Evolutionary conservation across 2,797 vertebrate species (phyloP).

Genomic region (Sylvia borin): DNA sequence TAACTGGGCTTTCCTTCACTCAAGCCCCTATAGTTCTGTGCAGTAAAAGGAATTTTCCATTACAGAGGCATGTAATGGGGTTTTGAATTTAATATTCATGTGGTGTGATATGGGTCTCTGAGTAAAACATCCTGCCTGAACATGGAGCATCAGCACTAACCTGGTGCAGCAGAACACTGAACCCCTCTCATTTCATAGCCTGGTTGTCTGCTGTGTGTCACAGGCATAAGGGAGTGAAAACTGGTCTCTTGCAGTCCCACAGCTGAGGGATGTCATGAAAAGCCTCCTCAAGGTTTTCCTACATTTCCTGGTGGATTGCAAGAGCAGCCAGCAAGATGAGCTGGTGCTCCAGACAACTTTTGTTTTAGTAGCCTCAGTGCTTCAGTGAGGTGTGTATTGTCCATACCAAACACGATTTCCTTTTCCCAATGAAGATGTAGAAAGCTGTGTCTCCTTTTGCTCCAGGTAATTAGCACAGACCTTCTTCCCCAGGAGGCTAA

Average conservation of each 20-base stretch:
- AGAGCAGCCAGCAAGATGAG: neutral
- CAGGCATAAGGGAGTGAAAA: neutral
- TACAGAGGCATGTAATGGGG: neutral
- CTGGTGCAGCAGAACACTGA: neutral
- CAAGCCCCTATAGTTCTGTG: neutral
- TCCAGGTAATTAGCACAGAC: neutral
- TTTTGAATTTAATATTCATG: neutral
- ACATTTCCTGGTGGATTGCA: neutral
- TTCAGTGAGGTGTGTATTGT: neutral
- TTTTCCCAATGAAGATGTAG: neutral
- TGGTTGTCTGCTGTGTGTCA: neutral
- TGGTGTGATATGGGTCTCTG: neutral
- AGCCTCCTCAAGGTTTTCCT: neutral
- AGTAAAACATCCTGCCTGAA: neutral
- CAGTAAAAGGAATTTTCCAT: neutral
- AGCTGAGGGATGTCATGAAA: neutral
- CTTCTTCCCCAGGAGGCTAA: neutral
- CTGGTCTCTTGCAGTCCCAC: neutral
- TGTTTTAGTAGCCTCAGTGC: neutral
- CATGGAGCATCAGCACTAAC: neutral
- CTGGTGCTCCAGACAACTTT: neutral
- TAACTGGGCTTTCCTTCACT: neutral
- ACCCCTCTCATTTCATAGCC: neutral
- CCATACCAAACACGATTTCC: neutral
- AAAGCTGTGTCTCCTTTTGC: neutral